Percentiles rank a stretch among this genome's conserved stretches.
These are phyloP conservation scores for Macrotus californicus DNA, from an alignment of 2,113 vertebrate genomes.

Conservation along the genomic window DNA sequence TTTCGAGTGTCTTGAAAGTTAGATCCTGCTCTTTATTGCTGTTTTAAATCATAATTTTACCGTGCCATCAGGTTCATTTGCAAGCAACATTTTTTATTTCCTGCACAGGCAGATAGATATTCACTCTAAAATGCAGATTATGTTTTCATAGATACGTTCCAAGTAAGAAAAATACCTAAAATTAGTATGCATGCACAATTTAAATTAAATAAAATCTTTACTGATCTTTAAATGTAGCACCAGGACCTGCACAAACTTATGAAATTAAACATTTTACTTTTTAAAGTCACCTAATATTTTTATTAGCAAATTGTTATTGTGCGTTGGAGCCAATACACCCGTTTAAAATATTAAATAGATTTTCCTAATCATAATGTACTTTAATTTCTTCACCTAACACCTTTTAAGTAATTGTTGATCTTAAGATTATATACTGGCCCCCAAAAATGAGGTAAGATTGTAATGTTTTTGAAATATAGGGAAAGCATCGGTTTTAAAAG, in stretches of 20 bases:
- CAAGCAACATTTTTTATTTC: background rate
- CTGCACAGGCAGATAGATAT: background rate
- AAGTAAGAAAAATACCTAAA: conserved; percentile 20
- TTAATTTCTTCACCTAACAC: background rate
- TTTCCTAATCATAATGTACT: background rate
- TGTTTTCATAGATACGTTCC: background rate
- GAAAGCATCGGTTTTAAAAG: background rate
- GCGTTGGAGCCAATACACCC: background rate
- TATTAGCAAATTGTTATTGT: background rate
- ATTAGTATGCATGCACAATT: background rate
- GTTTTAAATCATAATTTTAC: conserved; percentile 53
- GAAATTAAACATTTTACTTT: background rate
- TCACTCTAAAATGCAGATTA: background rate
- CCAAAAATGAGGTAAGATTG: background rate
- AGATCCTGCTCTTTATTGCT: conserved; percentile 43
- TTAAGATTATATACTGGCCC: background rate
- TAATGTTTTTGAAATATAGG: background rate
- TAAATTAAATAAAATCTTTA: background rate
- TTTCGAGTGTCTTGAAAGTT: background rate
- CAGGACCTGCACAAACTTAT: background rate
- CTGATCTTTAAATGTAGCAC: background rate
- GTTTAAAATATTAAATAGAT: background rate
- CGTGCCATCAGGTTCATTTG: conserved; percentile 9
- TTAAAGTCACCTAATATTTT: background rate
- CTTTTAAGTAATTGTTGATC: background rate